phyloP scores from a whole-genome alignment of 2,888 invertebrate genomes.

The Lymantria monacha region DNA sequence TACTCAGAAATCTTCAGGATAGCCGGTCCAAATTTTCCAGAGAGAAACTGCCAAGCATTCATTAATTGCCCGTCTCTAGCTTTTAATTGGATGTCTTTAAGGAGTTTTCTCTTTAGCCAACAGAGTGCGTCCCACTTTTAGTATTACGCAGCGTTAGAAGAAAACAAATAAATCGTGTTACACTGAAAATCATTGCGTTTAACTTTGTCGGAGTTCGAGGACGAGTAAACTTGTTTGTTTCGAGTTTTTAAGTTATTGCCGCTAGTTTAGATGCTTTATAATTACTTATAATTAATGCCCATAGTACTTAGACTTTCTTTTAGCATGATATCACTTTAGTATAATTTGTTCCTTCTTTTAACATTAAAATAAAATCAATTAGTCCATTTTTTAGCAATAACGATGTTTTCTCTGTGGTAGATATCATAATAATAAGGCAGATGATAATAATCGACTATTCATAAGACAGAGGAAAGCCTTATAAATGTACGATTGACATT shows the following conservation, averaged over 20 bases:
- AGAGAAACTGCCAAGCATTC: conserved; percentile 21
- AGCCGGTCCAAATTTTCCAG: conserved; percentile 8
- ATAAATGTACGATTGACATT: no score
- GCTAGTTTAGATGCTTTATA: conserved; percentile 22
- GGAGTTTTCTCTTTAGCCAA: conserved; percentile 36
- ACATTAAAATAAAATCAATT: no score
- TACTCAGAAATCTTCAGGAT: not conserved
- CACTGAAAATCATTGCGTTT: conserved; percentile 30
- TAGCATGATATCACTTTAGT: no score
- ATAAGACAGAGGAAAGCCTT: no score
- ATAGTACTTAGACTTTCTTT: not conserved
- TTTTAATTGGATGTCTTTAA: conserved; percentile 58
- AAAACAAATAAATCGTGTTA: conserved; percentile 59
- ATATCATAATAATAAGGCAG: no score
- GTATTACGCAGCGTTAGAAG: conserved; percentile 38
- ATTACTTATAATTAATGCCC: conserved; percentile 22
- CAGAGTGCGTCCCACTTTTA: conserved; percentile 44
- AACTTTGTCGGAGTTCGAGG: conserved; percentile 27
- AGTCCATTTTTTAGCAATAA: no score
- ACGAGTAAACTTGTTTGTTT: conserved; percentile 25
- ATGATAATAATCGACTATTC: no score
- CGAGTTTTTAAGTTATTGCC: conserved; percentile 33
- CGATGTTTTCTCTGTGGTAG: no score
- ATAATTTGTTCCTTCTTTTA: no score
- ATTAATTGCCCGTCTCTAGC: conserved; percentile 45